Conservation (phyloP, 2,113 vertebrate genomes). For the Chaetodon trifascialis region DNA sequence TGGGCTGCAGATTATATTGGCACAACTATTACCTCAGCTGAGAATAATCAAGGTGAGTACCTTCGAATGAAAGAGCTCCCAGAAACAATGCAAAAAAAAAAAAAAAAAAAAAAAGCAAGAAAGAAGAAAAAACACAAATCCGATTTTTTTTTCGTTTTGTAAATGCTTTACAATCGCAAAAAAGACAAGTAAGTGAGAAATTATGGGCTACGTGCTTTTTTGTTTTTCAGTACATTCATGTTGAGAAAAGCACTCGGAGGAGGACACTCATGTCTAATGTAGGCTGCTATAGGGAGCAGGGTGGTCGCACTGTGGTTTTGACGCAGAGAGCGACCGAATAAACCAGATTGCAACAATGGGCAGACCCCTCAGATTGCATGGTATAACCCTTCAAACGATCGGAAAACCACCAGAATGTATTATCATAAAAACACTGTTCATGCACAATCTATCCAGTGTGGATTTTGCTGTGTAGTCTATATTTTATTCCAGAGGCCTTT, state of each 20-base stretch:
- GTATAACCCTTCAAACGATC: conserved; percentile 1
- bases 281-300: neutral
- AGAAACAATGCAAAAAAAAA: neutral
- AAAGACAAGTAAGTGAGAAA: neutral
- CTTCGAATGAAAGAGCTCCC: neutral
- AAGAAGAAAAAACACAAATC: too few relatives aligned
- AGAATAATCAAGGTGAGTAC: conserved; percentile 82
- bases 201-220: neutral
- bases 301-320: conserved; percentile 55
- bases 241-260: neutral
- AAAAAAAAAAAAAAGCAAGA: neutral
- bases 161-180: neutral
- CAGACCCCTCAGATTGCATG: conserved; percentile 28
- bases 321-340: conserved; percentile 69
- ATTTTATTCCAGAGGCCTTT: conserved; percentile 22
- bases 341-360: conserved; percentile 72
- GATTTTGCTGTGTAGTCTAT: neutral
- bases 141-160: rapidly evolving
- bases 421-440: neutral
- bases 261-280: neutral
- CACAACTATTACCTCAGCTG: conserved; percentile 64
- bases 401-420: neutral
- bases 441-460: neutral
- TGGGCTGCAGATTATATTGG: conserved; percentile 64
- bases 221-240: neutral